These are phyloP conservation scores for Pituophis catenifer DNA, from an alignment of 2,113 vertebrate genomes.

Conservation along the genomic window DNA sequence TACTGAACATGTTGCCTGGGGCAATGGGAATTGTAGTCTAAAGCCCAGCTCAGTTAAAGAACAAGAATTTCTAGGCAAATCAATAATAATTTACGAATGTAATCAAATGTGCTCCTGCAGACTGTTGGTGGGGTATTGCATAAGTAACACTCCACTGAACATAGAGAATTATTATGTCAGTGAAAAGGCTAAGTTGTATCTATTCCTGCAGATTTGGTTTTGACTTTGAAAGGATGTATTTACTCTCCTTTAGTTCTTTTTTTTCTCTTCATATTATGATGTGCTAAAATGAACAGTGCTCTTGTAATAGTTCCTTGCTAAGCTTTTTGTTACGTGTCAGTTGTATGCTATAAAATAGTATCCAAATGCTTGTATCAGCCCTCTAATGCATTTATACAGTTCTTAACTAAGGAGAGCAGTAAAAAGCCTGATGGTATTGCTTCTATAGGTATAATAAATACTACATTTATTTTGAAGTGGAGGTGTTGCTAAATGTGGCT, in stretches of 20 bases:
- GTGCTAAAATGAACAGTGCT: background rate
- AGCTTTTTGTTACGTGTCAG: background rate
- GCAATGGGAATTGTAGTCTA: background rate
- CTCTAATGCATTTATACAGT: background rate
- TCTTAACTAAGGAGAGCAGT: background rate
- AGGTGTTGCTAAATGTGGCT: background rate
- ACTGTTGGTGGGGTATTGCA: background rate
- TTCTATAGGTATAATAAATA: background rate
- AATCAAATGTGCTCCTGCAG: background rate
- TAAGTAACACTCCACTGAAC: background rate
- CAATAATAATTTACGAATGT: background rate
- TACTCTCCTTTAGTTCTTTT: background rate
- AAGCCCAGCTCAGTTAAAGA: background rate
- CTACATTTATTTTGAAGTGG: background rate
- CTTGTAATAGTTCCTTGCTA: background rate
- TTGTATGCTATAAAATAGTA: background rate
- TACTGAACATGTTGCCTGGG: background rate
- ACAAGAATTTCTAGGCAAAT: background rate
- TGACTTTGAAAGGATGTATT: background rate
- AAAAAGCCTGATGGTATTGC: background rate
- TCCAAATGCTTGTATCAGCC: background rate
- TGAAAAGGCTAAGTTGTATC: background rate
- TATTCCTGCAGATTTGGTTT: background rate
- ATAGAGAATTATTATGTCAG: background rate
- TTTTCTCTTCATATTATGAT: background rate